Base-by-base conservation (phyloP, 2,797 vertebrate species). In the Podargus strigoides region DNA sequence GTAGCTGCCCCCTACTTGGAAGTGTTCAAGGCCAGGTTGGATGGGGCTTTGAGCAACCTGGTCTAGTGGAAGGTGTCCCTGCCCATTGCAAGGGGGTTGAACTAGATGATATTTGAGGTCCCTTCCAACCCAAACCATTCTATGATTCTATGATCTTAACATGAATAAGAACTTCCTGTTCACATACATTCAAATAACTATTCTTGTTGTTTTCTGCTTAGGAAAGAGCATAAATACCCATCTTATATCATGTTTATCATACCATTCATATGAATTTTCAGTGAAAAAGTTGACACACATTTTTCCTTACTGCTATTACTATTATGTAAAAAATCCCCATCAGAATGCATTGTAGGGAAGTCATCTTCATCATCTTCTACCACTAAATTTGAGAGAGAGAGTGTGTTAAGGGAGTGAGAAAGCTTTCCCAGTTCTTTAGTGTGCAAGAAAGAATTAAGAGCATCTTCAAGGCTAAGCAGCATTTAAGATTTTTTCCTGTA, bases 361-460 rank as follows among this genome's bases (percentile, higher is more conserved):
- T 99, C 98, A 66, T 99, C 99, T 94, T 99, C 99, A 69, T 99
- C 98, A 76, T 99, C 99, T 97, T 99, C 99, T 90, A 98, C 98
- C 93, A 98, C 98, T 98, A 96, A 91, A 96, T 94, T 69, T 73
- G 63, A 85, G 32, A 93, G 83, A 88, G 30, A 63, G 62, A 62
- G 28, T 67, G 79, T 44, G 34, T 81, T 75, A 91, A 32, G 44
- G 39, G 39, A 86, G 49, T 46, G 37, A 84, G 36, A 63, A 70
- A 74, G 50, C 36, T 50, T 88, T 87, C 69, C 74, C 39, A 85
- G 44, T 36, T 76, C 66, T 80, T 72, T 34, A 81, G 22, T 49
- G 22, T 66, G 64, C 52, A 89, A 75, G 42, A 72, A 85, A 84
- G 34, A 41, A 82, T 50, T 53, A 76, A 37, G 66, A 69, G 20